Conservation (phyloP, 2,113 vertebrate species). For the Sakesphorus luctuosus region DNA sequence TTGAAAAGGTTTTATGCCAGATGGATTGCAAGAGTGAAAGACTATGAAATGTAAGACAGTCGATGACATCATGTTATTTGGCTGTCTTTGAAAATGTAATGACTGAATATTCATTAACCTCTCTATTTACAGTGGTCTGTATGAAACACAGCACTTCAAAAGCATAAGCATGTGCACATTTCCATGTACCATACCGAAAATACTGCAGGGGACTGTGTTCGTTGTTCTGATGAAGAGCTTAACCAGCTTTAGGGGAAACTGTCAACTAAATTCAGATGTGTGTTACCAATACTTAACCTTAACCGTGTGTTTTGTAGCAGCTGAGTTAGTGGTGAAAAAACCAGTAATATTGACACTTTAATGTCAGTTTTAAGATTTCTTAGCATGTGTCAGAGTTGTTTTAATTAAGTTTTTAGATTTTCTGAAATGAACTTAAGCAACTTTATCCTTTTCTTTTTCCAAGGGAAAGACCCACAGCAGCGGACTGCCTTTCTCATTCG, state of each 20-base stretch:
- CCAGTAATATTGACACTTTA: background rate
- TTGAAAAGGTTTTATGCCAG: background rate
- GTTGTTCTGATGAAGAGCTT: background rate
- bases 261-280: background rate
- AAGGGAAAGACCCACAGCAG: conserved; percentile 89
- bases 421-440: background rate
- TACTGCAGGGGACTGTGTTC: background rate
- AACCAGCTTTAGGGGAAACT: background rate
- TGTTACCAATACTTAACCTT: background rate
- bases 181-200: background rate
- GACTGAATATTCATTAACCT: background rate
- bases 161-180: background rate
- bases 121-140: background rate
- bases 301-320: background rate
- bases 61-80: background rate
- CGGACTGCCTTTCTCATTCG: conserved; percentile 88
- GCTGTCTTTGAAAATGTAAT: background rate
- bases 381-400: background rate
- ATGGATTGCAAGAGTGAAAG: background rate
- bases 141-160: background rate
- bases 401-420: background rate
- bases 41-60: background rate
- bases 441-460: background rate
- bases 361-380: background rate
- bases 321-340: background rate